Conservation (phyloP, 2,888 invertebrate genomes). For the Ophonus ardosiacus region DNA sequence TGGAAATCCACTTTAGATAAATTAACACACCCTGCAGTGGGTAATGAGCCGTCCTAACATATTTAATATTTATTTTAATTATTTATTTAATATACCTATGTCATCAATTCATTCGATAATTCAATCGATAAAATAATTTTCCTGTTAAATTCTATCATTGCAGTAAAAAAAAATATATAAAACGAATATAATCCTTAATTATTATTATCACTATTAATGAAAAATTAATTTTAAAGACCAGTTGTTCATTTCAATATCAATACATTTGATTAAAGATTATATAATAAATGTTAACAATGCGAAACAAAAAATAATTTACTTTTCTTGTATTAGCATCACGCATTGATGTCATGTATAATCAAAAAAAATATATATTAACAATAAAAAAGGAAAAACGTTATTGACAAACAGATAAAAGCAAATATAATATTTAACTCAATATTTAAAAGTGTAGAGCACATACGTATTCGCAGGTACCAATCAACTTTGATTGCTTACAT, state of each 20-base stretch:
- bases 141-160: too few relatives aligned
- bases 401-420: neutral
- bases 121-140: too few relatives aligned
- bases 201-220: too few relatives aligned
- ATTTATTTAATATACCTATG: too few relatives aligned
- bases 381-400: conserved; percentile 1
- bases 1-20: too few relatives aligned
- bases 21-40: too few relatives aligned
- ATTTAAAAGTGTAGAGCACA: neutral
- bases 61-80: too few relatives aligned
- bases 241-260: neutral
- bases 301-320: neutral
- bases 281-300: neutral
- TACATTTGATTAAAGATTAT: neutral
- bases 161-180: too few relatives aligned
- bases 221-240: too few relatives aligned
- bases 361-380: neutral
- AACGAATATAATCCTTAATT: too few relatives aligned
- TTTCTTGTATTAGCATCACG: neutral
- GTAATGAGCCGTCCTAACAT: too few relatives aligned
- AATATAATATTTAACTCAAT: neutral
- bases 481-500: conserved; percentile 40
- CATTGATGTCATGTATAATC: conserved; percentile 14
- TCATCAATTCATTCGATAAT: too few relatives aligned
- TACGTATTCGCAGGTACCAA: conserved; percentile 2